Percentiles rank a stretch among this genome's conserved stretches.
phyloP scores from a whole-genome alignment of 2,113 vertebrate genomes.

The Choloepus hoffmanni region DNA sequence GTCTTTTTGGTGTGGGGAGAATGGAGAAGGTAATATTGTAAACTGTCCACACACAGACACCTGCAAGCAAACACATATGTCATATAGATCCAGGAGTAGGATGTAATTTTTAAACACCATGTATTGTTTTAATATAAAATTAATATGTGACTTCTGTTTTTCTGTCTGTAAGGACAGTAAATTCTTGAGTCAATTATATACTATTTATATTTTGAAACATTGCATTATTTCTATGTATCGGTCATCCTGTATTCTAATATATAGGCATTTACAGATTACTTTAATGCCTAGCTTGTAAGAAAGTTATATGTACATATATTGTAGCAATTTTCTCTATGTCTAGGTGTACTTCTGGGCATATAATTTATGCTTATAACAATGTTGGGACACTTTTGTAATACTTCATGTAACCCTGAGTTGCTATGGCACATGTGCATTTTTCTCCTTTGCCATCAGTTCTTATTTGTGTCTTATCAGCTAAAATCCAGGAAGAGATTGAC shows the following conservation, averaged over 20 bases:
- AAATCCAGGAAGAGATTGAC: too few relatives aligned
- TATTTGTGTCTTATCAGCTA: too few relatives aligned
- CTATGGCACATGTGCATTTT: not conserved
- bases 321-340: not conserved
- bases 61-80: too few relatives aligned
- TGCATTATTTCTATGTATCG: not conserved
- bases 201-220: not conserved
- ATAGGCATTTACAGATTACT: not conserved
- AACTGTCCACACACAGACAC: not conserved
- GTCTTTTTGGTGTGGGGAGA: accelerated
- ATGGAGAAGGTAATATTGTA: not conserved
- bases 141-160: not conserved
- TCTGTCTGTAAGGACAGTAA: not conserved
- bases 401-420: not conserved
- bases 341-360: not conserved
- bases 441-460: not conserved
- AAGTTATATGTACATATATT: too few relatives aligned
- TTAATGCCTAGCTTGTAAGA: too few relatives aligned
- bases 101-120: not conserved
- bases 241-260: not conserved
- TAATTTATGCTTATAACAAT: not conserved
- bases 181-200: not conserved
- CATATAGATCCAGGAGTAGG: not conserved
- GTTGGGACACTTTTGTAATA: not conserved
- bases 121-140: not conserved